Conservation (phyloP, 2,113 vertebrate species). For the Arothron firmamentum region DNA sequence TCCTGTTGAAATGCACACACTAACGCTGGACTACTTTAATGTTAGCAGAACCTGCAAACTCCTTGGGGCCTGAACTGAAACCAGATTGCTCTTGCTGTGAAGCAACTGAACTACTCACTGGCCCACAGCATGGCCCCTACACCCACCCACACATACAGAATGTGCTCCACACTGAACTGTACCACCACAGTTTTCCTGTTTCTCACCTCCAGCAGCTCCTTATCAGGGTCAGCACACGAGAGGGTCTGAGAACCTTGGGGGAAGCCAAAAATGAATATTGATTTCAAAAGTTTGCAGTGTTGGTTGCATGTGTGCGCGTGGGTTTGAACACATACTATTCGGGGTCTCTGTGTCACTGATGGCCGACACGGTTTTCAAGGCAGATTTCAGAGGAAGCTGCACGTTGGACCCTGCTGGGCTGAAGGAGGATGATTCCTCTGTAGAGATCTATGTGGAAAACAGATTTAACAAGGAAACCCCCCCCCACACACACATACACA, state of each 20-base stretch:
- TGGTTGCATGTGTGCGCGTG: constrained; percentile 23
- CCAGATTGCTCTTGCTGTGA: too few relatives aligned
- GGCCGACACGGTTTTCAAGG: constrained; percentile 81
- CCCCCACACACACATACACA: constrained; percentile 20
- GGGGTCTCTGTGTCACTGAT: constrained; percentile 74
- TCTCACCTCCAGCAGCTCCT: constrained; percentile 81
- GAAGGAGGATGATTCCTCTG: constrained; percentile 80
- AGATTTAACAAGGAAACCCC: constrained; percentile 51
- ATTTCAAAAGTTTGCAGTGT: neutral
- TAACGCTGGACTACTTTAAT: too few relatives aligned
- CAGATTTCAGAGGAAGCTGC: constrained; percentile 89
- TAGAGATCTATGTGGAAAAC: constrained; percentile 74
- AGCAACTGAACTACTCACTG: too few relatives aligned
- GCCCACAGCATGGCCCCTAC: too few relatives aligned
- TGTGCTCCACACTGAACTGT: too few relatives aligned
- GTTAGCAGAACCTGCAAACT: too few relatives aligned
- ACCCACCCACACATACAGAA: too few relatives aligned
- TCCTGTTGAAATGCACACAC: too few relatives aligned
- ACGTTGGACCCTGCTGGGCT: constrained; percentile 67
- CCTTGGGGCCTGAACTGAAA: too few relatives aligned
- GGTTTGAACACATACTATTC: constrained; percentile 64
- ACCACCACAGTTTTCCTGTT: constrained; percentile 19
- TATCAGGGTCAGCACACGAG: constrained; percentile 80
- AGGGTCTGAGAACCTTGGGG: constrained; percentile 83
- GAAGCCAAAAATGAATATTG: constrained; percentile 7